Evolutionary conservation across 2,113 vertebrate species (phyloP).

Genomic region (Delphinus delphis): DNA sequence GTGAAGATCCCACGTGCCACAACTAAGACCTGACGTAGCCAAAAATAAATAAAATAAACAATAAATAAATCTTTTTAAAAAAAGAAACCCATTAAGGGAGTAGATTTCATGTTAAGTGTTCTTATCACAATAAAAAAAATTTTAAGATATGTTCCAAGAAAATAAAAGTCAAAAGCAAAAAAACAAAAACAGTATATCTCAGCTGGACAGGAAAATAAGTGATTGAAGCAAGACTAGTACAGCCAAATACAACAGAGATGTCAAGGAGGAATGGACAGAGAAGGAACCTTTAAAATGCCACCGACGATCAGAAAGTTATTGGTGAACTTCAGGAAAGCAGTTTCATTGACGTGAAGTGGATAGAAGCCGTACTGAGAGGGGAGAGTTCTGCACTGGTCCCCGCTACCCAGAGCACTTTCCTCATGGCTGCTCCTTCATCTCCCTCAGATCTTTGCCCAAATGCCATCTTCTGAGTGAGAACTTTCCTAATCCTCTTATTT

Average conservation of each 20-base stretch:
- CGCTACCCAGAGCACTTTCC: neutral
- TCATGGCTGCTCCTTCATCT: neutral
- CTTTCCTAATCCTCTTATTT: neutral
- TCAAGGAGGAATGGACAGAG: neutral
- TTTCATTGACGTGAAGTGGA: neutral
- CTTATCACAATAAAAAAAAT: neutral
- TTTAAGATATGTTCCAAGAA: neutral
- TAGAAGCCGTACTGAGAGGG: neutral
- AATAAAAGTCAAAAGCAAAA: neutral
- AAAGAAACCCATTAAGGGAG: neutral
- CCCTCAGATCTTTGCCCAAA: neutral
- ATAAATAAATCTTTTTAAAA: too few relatives aligned
- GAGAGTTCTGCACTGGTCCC: too few relatives aligned
- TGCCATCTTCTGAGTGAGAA: neutral
- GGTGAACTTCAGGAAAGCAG: neutral
- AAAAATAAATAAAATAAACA: too few relatives aligned
- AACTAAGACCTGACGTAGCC: too few relatives aligned
- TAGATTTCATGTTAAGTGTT: neutral
- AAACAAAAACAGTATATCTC: neutral
- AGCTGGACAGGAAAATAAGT: neutral
- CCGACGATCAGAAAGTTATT: neutral
- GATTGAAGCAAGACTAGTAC: neutral
- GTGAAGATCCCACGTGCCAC: too few relatives aligned
- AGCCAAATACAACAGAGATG: neutral
- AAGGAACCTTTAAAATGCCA: neutral